Evolutionary conservation across 2,113 vertebrate species (phyloP), one percentile per base, ranked within the genome.

Genomic region (Neolamprologus cancellatus): DNA sequence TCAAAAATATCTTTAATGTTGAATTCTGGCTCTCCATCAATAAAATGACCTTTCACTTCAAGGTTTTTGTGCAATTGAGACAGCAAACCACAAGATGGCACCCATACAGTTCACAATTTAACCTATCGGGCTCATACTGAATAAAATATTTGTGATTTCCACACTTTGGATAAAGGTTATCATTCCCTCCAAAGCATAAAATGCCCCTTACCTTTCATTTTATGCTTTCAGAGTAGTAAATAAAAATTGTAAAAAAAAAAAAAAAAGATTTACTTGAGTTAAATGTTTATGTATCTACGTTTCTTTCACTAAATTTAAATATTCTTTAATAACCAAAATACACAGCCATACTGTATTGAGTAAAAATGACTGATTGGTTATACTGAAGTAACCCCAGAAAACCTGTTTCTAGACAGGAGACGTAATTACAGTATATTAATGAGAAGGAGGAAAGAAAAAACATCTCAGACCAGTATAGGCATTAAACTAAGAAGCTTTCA

Each of bases 41-140:
- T 28, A 18, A 53, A 83, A 46, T 48, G 17, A 36, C n/a, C 18
- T 52, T 50, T 79, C n/a, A 46, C 6, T 52, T 1, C 5, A 20
- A 13, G 5, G 5, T 1, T 32, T 9, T 32, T 71, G 78, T 94
- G 93, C 91, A 96, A 86, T 94, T 84, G 18, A 69, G 10, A 81
- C 17, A 9, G 7, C 4, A 69, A 74, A 82, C 94, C 96, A 96
- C 94, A 91, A 96, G 96, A 94, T 95, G 96, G 95, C 95, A 94
- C 59, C 80, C 89, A 88, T 36, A 83, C 81, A 90, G 83, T 83
- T 81, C 81, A 39, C 50, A 90, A 81, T 36, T 66, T 28, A 57
- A 66, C 57, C 55, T 4, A 13, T 5, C 9, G 1, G 25, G 15
- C 23, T 80, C 7, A 46, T 48, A 46, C 23, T 46, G 9, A 76